Conservation (phyloP, 2,113 vertebrate species). For the Poicephalus gulielmi region DNA sequence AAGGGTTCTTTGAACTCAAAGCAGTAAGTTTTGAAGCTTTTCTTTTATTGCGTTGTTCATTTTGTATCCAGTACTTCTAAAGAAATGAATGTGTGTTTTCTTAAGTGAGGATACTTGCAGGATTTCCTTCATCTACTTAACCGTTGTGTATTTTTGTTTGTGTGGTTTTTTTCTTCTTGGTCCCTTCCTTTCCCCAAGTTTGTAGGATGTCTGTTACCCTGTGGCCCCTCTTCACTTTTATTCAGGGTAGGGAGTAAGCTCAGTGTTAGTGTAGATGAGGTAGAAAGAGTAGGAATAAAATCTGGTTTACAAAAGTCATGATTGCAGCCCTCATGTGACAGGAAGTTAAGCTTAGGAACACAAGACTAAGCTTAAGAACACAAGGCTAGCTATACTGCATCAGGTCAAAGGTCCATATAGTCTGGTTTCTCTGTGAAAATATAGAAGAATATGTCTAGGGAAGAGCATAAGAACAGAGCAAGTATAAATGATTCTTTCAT, state of each 20-base stretch:
- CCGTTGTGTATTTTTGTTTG: neutral
- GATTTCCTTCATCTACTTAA: neutral
- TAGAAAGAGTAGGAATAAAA: neutral
- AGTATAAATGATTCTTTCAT: neutral
- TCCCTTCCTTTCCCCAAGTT: neutral
- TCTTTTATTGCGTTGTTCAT: neutral
- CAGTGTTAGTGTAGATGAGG: neutral
- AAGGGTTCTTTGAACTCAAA: neutral
- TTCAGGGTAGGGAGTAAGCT: neutral
- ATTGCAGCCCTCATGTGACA: neutral
- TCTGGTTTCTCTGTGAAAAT: neutral
- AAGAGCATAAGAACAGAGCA: neutral
- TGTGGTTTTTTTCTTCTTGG: neutral
- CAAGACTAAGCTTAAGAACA: neutral
- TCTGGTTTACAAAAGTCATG: accelerated
- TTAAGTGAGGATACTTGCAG: neutral
- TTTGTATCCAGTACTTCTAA: neutral
- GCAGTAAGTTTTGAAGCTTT: neutral
- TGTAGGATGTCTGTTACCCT: neutral
- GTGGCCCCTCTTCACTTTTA: neutral
- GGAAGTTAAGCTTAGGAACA: neutral
- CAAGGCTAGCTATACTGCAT: neutral
- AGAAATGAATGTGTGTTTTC: neutral
- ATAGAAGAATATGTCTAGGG: neutral
- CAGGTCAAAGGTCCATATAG: neutral